Evolutionary conservation across 1,140 invertebrate genomes (phyloP).

Genomic region (Lepidurus packardi): DNA sequence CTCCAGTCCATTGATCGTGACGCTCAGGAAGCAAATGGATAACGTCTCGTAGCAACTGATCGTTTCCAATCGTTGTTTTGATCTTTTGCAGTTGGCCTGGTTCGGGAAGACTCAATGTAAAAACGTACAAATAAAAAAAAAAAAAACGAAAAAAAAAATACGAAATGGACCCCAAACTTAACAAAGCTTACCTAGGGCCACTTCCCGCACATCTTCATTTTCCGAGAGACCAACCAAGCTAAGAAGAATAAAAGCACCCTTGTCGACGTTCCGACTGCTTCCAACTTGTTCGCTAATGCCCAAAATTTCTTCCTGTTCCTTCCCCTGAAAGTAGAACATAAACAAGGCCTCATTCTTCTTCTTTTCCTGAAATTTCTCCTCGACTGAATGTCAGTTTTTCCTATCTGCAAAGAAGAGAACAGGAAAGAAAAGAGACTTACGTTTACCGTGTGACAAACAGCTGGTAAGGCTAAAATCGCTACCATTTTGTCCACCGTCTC

Average conservation of each 20-base stretch:
- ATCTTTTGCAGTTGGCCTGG: background rate
- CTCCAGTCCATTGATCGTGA: background rate
- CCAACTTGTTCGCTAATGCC: slow-evolving; percentile 21
- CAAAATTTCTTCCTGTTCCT: slow-evolving; percentile 15
- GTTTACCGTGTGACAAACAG: slow-evolving; percentile 13
- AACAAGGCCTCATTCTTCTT: background rate
- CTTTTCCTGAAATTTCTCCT: background rate
- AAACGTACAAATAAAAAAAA: background rate
- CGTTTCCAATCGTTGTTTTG: background rate
- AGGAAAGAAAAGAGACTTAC: background rate
- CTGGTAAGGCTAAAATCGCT: background rate
- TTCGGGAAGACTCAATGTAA: background rate
- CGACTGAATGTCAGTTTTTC: background rate
- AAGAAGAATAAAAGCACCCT: background rate
- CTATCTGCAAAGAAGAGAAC: background rate
- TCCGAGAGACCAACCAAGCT: slow-evolving; percentile 17
- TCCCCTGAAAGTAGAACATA: slow-evolving; percentile 2
- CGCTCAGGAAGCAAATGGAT: slow-evolving; percentile 1
- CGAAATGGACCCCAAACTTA: background rate
- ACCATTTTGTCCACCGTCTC: background rate
- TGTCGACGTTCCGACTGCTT: background rate
- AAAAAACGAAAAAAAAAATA: background rate
- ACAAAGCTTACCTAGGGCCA: slow-evolving; percentile 4
- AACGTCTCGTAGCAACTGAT: slow-evolving; percentile 7
- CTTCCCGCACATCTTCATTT: slow-evolving; percentile 4